These are phyloP conservation scores for Sterrhoptilus dennistouni DNA, from an alignment of 2,113 vertebrate species.

Conservation along the genomic window DNA sequence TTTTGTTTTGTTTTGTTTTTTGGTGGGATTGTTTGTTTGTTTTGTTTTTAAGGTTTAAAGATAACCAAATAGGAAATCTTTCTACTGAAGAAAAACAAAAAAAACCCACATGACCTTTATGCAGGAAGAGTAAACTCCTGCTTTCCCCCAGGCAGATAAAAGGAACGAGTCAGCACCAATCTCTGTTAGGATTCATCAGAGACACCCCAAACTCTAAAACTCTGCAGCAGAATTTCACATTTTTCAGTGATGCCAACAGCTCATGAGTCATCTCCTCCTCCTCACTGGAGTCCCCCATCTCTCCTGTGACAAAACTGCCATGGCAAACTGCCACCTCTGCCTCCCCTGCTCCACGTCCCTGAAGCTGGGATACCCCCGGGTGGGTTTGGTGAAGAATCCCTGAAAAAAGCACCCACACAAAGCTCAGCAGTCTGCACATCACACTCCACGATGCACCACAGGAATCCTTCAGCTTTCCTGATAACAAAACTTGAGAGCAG, in stretches of 20 bases:
- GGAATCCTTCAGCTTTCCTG: neutral
- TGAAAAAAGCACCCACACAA: neutral
- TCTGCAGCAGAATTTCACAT: neutral
- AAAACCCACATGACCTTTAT: neutral
- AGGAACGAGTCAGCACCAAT: neutral
- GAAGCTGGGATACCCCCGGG: neutral
- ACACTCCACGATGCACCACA: fast-evolving
- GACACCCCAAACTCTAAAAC: neutral
- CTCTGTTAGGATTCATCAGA: neutral
- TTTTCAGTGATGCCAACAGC: neutral
- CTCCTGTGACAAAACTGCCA: neutral
- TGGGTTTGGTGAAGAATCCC: neutral
- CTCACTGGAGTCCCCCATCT: neutral
- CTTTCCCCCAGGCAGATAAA: neutral
- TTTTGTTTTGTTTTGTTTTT: too few species aligned
- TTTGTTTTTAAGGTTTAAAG: neutral
- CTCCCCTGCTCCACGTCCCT: neutral
- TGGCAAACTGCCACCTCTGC: neutral
- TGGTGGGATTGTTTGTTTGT: too few species aligned
- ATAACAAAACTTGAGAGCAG: neutral
- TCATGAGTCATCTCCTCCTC: neutral
- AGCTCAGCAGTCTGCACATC: neutral
- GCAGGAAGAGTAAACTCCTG: neutral
- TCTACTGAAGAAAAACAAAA: too few species aligned
- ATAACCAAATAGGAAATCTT: neutral